These are phyloP conservation scores for Helicolenus hilgendorfi DNA, from an alignment of 2,797 vertebrate species.

Conservation along the genomic window DNA sequence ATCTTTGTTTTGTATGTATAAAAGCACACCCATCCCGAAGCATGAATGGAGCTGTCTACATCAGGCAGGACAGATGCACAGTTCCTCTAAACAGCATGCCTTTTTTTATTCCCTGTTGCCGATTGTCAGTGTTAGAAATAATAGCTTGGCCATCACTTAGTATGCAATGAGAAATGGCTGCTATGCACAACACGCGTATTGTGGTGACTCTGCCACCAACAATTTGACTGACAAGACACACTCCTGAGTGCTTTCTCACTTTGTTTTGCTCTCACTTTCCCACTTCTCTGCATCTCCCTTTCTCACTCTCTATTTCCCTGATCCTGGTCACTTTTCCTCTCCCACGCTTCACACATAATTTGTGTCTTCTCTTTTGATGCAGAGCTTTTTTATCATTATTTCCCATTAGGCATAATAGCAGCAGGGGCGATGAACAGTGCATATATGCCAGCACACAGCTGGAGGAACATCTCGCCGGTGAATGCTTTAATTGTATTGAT, in stretches of 20 bases:
- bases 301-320: constrained; percentile 66
- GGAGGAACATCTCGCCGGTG: constrained; percentile 30
- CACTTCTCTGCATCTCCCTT: constrained; percentile 45
- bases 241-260: constrained; percentile 75
- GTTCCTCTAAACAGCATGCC: constrained; percentile 40
- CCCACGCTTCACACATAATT: constrained; percentile 75
- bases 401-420: constrained; percentile 75
- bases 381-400: constrained; percentile 74
- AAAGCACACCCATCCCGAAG: constrained; percentile 25
- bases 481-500: constrained; percentile 50
- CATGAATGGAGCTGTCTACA: constrained; percentile 25
- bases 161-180: constrained; percentile 68
- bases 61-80: constrained; percentile 17
- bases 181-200: constrained; percentile 50
- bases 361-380: constrained; percentile 67
- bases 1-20: constrained; percentile 8
- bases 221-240: constrained; percentile 75
- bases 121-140: constrained; percentile 66
- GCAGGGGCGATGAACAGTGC: constrained; percentile 24
- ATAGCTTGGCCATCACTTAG: constrained; percentile 62
- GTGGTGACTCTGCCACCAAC: constrained; percentile 57
- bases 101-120: constrained; percentile 46
- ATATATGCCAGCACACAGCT: constrained; percentile 30
- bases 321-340: constrained; percentile 65
- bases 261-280: constrained; percentile 64